These are phyloP conservation scores for Hirundichthys speculiger DNA, from an alignment of 2,113 vertebrate species.

Conservation along the genomic window DNA sequence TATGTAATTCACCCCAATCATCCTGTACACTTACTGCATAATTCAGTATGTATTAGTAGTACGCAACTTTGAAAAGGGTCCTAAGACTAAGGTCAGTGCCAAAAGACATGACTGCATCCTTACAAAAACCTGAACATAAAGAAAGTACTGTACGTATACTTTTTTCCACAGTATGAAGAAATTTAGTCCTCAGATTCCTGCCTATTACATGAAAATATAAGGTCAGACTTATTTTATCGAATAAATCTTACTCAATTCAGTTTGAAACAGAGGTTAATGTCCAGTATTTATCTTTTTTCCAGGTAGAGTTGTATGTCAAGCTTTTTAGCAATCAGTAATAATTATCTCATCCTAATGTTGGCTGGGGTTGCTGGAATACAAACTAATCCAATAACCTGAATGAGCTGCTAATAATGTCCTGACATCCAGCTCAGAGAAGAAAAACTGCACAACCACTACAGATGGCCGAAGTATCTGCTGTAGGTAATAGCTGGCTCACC, in stretches of 20 bases:
- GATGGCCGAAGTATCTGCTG: neutral
- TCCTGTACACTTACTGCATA: no score
- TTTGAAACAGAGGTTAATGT: neutral
- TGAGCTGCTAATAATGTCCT: conserved; percentile 7
- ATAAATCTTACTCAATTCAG: neutral
- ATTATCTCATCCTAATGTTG: neutral
- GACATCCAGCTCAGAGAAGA: neutral
- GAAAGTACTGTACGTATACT: neutral
- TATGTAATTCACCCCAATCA: no score
- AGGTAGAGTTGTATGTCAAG: neutral
- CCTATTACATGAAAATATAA: no score
- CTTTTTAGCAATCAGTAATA: neutral
- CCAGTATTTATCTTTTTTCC: neutral
- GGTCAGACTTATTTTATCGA: no score
- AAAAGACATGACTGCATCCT: neutral
- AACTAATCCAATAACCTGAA: neutral
- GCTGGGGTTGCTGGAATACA: neutral
- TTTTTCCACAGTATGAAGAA: neutral
- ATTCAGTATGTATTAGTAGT: no score
- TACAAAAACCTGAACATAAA: conserved; percentile 10
- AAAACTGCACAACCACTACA: neutral
- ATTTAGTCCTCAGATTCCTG: neutral
- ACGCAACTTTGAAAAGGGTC: neutral
- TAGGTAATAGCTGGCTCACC: neutral
- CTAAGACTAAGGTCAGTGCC: neutral